Evolutionary conservation across 2,888 invertebrate genomes (phyloP).

Genomic region (Nomada goodeniana): DNA sequence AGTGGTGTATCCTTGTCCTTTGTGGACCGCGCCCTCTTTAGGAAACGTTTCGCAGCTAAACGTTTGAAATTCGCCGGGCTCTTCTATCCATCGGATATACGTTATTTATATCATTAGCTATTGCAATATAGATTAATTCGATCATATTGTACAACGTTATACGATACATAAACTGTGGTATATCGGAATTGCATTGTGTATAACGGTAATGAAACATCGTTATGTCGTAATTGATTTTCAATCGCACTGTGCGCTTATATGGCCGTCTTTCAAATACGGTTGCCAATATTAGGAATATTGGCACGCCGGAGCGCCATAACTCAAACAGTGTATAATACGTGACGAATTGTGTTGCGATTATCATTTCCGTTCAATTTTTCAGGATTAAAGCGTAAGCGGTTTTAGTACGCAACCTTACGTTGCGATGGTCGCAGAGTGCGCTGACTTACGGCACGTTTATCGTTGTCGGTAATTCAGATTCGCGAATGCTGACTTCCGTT

Average conservation of each 20-base stretch:
- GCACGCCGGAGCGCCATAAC: neutral
- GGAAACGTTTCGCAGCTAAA: neutral
- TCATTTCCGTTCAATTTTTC: neutral
- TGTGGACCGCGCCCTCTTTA: slow-evolving; percentile 28
- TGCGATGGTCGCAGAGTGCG: slow-evolving; percentile 42
- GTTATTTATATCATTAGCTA: slow-evolving; percentile 16
- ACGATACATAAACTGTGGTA: neutral
- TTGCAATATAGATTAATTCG: slow-evolving; percentile 4
- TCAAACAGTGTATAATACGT: no score
- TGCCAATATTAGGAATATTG: slow-evolving; percentile 25
- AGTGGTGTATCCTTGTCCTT: neutral
- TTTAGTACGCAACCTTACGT: slow-evolving; percentile 26
- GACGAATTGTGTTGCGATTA: slow-evolving; percentile 4
- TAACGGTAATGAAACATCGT: slow-evolving; percentile 16
- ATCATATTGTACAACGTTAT: neutral
- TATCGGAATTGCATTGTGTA: neutral
- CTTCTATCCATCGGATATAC: slow-evolving; percentile 3
- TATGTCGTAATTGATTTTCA: slow-evolving; percentile 27
- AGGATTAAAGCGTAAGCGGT: neutral
- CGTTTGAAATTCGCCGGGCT: slow-evolving; percentile 8
- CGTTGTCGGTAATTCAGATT: slow-evolving; percentile 57
- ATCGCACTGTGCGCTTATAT: neutral
- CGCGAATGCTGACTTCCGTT: neutral
- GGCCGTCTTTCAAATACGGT: slow-evolving; percentile 27
- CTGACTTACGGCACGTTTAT: slow-evolving; percentile 42